A percentile compares a stretch with the other conserved stretches of the same genome.
Conservation (phyloP, 2,888 invertebrate genomes). For the Aricia artaxerxes region DNA sequence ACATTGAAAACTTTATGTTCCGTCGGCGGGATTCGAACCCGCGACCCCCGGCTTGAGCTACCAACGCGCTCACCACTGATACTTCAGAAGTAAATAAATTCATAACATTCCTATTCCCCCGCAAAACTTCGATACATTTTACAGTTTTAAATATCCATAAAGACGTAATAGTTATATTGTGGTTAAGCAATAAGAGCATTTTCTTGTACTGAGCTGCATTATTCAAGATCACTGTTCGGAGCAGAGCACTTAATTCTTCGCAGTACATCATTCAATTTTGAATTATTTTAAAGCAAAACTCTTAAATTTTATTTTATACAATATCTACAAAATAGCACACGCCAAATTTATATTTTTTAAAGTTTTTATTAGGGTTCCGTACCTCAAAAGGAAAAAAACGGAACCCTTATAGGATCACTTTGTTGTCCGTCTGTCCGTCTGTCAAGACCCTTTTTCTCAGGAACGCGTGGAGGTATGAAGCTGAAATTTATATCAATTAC, state of each 20-base stretch:
- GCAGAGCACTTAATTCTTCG: slow-evolving; percentile 37
- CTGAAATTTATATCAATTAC: too few species aligned
- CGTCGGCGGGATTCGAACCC: too few species aligned
- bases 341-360: not conserved
- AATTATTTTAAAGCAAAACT: slow-evolving; percentile 17
- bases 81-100: not conserved
- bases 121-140: slow-evolving; percentile 35
- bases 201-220: slow-evolving; percentile 44
- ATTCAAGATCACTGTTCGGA: slow-evolving; percentile 46
- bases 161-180: slow-evolving; percentile 10
- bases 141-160: slow-evolving; percentile 18
- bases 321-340: not conserved
- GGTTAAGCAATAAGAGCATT: slow-evolving; percentile 44
- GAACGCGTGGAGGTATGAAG: too few species aligned
- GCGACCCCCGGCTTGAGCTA: too few species aligned
- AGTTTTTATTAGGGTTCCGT: too few species aligned
- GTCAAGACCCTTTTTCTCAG: too few species aligned
- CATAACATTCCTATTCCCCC: not conserved
- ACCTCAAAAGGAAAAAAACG: too few species aligned
- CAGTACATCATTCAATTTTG: slow-evolving; percentile 32
- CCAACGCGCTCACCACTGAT: too few species aligned
- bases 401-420: too few species aligned
- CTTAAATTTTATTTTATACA: slow-evolving; percentile 9
- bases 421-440: too few species aligned
- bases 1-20: too few species aligned